Evolutionary conservation across 1,140 invertebrate genomes (phyloP).

Genomic region (Uloborus diversus): DNA sequence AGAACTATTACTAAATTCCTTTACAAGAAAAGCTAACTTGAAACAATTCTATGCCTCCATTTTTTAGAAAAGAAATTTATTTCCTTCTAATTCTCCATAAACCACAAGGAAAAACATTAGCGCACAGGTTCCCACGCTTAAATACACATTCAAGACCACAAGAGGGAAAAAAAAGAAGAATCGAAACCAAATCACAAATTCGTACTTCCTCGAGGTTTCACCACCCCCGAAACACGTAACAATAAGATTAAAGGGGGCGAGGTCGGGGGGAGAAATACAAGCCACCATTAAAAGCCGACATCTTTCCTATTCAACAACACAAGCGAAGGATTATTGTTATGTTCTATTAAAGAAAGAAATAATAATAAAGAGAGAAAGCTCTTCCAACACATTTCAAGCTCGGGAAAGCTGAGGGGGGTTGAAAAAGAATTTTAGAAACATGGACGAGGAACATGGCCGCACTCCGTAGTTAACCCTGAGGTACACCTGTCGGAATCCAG

Average conservation of each 20-base stretch:
- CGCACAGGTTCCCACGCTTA: conserved; percentile 13
- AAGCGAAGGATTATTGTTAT: conserved; percentile 49
- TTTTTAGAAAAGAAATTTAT: conserved; percentile 14
- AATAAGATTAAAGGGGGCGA: neutral
- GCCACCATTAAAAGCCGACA: conserved; percentile 45
- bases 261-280: neutral
- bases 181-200: conserved; percentile 30
- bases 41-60: too few species aligned
- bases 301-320: conserved; percentile 25
- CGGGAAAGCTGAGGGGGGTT: neutral
- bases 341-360: conserved; percentile 43
- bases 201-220: neutral
- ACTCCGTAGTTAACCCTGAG: conserved; percentile 52
- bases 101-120: conserved; percentile 18
- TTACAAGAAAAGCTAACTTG: too few species aligned
- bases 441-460: conserved; percentile 41
- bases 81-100: conserved; percentile 31
- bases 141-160: conserved; percentile 3
- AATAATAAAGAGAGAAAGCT: conserved; percentile 11
- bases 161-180: conserved; percentile 6
- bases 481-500: conserved; percentile 54
- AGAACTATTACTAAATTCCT: too few species aligned
- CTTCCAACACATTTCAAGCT: conserved; percentile 8
- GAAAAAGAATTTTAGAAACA: conserved; percentile 46
- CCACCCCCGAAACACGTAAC: neutral